Percentiles rank a stretch among this genome's conserved stretches.
Conservation (phyloP, 2,888 invertebrate species). For the Nysson spinosus region DNA sequence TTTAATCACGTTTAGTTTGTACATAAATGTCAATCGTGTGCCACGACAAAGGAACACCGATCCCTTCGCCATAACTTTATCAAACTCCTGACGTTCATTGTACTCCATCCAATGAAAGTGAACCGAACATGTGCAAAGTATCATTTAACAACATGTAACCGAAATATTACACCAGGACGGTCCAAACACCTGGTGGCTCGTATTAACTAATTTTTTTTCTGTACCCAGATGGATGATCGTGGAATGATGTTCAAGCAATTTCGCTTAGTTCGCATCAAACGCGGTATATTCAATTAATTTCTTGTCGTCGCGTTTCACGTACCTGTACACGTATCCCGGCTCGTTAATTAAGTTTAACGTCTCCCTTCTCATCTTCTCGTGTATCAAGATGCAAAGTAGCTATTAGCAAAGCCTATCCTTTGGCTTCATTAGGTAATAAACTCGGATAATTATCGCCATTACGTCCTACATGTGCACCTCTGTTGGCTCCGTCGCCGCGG, state of each 20-base stretch:
- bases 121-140: slow-evolving; percentile 23
- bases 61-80: neutral
- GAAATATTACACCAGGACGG: slow-evolving; percentile 13
- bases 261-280: slow-evolving; percentile 30
- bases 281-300: slow-evolving; percentile 50
- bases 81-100: neutral
- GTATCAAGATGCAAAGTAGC: slow-evolving; percentile 59
- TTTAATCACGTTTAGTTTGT: slow-evolving; percentile 27
- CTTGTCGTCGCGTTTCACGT: slow-evolving; percentile 34
- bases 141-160: neutral
- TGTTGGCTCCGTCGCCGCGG: neutral
- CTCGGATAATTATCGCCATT: slow-evolving; percentile 55
- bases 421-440: slow-evolving; percentile 56
- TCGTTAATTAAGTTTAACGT: slow-evolving; percentile 55
- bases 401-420: slow-evolving; percentile 50
- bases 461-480: slow-evolving; percentile 23
- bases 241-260: slow-evolving; percentile 38
- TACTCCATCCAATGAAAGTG: neutral
- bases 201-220: neutral
- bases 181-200: neutral
- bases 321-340: slow-evolving; percentile 26
- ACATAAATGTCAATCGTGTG: slow-evolving; percentile 19
- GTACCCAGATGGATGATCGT: neutral
- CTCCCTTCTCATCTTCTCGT: slow-evolving; percentile 17
- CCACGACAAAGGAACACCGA: neutral